These are phyloP conservation scores for Tiliacea aurago DNA, from an alignment of 2,888 invertebrate genomes.

Conservation along the genomic window DNA sequence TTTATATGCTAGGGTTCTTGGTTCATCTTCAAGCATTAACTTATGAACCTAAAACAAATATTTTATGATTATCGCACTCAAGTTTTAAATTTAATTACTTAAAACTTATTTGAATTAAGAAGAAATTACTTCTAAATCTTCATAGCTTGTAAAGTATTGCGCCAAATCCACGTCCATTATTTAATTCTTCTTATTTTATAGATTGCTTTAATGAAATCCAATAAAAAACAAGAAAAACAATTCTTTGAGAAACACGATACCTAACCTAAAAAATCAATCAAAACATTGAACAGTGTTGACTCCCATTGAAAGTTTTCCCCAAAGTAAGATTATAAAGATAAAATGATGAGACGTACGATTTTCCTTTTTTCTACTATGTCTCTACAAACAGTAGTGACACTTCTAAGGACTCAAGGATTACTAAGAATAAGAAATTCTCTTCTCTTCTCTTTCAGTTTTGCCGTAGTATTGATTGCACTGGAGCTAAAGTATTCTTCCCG, in stretches of 20 bases:
- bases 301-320: not conserved
- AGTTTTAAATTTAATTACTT: not conserved
- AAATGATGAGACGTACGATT: too few species aligned
- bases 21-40: conserved; percentile 94
- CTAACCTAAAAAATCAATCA: conserved; percentile 27
- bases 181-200: not conserved
- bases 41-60: conserved; percentile 92
- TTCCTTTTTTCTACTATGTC: not conserved
- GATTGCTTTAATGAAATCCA: not conserved
- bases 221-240: not conserved
- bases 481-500: not conserved
- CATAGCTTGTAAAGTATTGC: conserved; percentile 93
- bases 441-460: not conserved
- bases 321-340: not conserved
- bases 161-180: conserved; percentile 68
- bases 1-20: conserved; percentile 94
- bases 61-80: not conserved
- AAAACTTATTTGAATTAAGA: not conserved
- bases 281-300: conserved; percentile 18
- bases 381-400: not conserved
- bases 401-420: not conserved
- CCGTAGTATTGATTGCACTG: too few species aligned
- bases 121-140: conserved; percentile 93
- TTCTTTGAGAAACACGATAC: not conserved
- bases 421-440: not conserved